phyloP scores from a whole-genome alignment of 2,113 vertebrate species.

The Arvicanthis niloticus region DNA sequence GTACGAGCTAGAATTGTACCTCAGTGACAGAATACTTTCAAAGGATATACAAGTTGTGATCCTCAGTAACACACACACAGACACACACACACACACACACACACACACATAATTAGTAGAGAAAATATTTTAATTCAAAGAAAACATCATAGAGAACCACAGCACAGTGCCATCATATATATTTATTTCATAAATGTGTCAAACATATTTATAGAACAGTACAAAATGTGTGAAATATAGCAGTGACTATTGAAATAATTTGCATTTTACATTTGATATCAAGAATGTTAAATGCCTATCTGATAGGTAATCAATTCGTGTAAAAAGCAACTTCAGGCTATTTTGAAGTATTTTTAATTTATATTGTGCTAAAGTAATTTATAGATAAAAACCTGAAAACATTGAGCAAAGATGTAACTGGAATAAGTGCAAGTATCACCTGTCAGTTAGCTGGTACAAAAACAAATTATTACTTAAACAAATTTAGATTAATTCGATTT shows the following conservation, averaged over 20 bases:
- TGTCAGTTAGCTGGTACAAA: slow-evolving; percentile 71
- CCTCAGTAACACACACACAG: neutral
- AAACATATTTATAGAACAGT: neutral
- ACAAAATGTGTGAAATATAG: neutral
- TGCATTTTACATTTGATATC: slow-evolving; percentile 31
- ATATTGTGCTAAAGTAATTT: slow-evolving; percentile 69
- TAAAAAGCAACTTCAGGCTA: slow-evolving; percentile 54
- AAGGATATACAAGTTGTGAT: neutral
- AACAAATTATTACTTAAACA: slow-evolving; percentile 79
- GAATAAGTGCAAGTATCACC: slow-evolving; percentile 64
- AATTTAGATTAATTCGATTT: slow-evolving; percentile 77
- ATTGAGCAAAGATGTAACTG: slow-evolving; percentile 67
- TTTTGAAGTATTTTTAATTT: slow-evolving; percentile 65
- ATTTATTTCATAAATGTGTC: neutral
- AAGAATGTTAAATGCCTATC: slow-evolving; percentile 40
- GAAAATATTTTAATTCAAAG: neutral
- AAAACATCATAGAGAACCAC: neutral
- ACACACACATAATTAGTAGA: neutral
- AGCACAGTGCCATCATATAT: neutral
- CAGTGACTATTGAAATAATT: slow-evolving; percentile 20
- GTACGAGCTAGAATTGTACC: neutral
- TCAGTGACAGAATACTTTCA: neutral
- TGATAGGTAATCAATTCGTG: slow-evolving; percentile 42
- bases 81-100: neutral
- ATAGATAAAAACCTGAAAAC: slow-evolving; percentile 69